Base-by-base conservation (phyloP, 2,797 vertebrate genomes). In the Bovichtus diacanthus region DNA sequence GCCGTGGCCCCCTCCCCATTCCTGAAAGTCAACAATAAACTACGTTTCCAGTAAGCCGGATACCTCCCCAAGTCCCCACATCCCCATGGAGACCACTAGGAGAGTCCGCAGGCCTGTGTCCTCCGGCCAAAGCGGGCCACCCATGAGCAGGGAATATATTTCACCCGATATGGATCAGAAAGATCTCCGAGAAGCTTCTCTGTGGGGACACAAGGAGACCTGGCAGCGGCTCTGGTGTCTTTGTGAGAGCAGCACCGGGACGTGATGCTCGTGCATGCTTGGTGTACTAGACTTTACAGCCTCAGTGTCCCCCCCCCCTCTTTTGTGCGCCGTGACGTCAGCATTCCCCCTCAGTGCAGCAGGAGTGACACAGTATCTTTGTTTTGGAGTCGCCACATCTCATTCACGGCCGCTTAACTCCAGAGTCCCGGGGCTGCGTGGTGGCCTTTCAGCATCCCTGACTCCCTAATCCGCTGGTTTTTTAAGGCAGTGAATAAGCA, bases 11-110 rank as follows among this genome's bases (percentile, higher is more conserved):
- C 85, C 86, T 67, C 85, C 85, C 82, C 88, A 83, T 94, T 89
- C 94, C 93, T 92, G 92, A 93, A 93, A 94, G 93, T 94, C 93
- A 89, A 93, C 93, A 95, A 94, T 94, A 94, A 94, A 92, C 74
- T 82, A 90, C 47, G 88, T 92, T 95, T 95, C 95, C 94, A 95
- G 94, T 94, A 95, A 95, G 91, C 89, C 78, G 75, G 93, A 95
- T 95, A 90, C 89, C 93, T 94, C 85, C 82, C 70, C 84, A 85
- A 38, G 90, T 82, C 87, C 84, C 87, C 86, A 73, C 85, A 65
- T 94, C 87, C 63, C 93, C 94, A 93, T 92, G 93, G 92, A 77
- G 90, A 94, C 93, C 80, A 87, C 87, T 86, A 87, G 80, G 79
- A 78, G 67, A 51, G 85, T 72, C 76, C 76, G 77, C 87, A 70